Base-by-base conservation (phyloP, 2,113 vertebrate genomes). In the Trichomycterus rosablanca region DNA sequence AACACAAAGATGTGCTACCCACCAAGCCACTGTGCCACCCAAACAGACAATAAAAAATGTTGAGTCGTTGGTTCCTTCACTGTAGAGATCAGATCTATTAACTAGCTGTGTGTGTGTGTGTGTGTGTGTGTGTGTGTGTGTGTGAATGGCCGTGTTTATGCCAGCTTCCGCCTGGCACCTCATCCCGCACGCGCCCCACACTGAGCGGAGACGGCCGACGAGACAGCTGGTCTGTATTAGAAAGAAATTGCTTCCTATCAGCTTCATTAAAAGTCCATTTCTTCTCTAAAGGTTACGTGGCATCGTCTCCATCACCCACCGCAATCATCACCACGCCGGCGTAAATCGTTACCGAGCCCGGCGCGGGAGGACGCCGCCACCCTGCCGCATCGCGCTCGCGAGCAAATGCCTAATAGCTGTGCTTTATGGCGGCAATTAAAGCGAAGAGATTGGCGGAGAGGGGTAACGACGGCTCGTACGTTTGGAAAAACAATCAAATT, bases 401-500 rank as follows among this genome's bases (percentile, higher is more conserved):
- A 60, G 28, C 52, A 59, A 61, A 48, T 10, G 22, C 40, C 51
- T 30, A 43, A 48, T 63, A 54, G 23, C 35, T 54, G 20, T 56
- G 42, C 34, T 60, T 50, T 57, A 63, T 46, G 49, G 37, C 34
- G 15, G 22, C 63, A 56, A 59, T 64, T 52, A 60, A 56, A 52
- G 42, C 7, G 26, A 12, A 44, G 23, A 42, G 37, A 72, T 16
- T 40, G 57, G 26, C 40, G 22, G 39, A 56, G 59, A 55, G 35
- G 22, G 43, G 12, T 53, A 40, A 66, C 57, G 58, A 61, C 32
- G 19, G 22, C 52, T 44, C 49, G 37, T 68, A 56, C 53, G 55
- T 55, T 49, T 40, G 53, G 15, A 60, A 62, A 50, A 49, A 61
- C 58, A 68, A 56, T 48, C 61, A 55, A 61, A 61, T 62, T 34